These are phyloP conservation scores for Aporophyla nigra DNA, from an alignment of 2,888 invertebrate genomes.

Conservation along the genomic window DNA sequence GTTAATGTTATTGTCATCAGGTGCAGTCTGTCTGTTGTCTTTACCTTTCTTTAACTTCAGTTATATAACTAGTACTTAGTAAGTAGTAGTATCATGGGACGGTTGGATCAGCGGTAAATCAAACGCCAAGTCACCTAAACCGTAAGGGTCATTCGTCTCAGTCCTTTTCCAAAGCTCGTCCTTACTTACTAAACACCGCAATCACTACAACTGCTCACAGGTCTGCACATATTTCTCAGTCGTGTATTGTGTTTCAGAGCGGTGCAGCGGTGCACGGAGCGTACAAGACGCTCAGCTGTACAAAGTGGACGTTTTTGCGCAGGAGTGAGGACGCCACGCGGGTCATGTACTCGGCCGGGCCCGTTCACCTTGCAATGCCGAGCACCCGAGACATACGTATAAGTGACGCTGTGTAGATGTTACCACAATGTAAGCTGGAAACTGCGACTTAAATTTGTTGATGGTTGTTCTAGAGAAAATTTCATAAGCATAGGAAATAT, in stretches of 20 bases:
- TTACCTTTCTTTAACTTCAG: background rate
- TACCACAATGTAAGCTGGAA: conserved; percentile 4
- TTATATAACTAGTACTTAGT: background rate
- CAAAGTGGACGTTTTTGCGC: conserved; percentile 68
- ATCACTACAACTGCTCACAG: background rate
- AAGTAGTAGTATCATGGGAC: background rate
- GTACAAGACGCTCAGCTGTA: conserved; percentile 63
- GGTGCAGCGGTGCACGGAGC: conserved; percentile 21
- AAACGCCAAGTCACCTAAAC: background rate
- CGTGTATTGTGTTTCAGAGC: conserved; percentile 15
- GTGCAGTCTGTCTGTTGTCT: conserved; percentile 3
- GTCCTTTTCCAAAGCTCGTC: background rate
- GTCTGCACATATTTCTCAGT: background rate
- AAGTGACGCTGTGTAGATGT: conserved; percentile 17
- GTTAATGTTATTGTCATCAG: conserved; percentile 7
- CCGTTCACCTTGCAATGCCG: conserved; percentile 88
- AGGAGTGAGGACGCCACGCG: conserved; percentile 52
- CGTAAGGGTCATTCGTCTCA: background rate
- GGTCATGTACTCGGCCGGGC: conserved; percentile 73
- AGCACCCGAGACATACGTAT: conserved; percentile 59
- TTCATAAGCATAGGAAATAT: background rate
- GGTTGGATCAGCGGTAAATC: too few species aligned
- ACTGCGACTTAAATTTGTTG: background rate
- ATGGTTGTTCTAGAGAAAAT: background rate
- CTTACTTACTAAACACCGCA: background rate